Base-by-base conservation (phyloP, 2,888 invertebrate species). In the Norana najaformis region DNA sequence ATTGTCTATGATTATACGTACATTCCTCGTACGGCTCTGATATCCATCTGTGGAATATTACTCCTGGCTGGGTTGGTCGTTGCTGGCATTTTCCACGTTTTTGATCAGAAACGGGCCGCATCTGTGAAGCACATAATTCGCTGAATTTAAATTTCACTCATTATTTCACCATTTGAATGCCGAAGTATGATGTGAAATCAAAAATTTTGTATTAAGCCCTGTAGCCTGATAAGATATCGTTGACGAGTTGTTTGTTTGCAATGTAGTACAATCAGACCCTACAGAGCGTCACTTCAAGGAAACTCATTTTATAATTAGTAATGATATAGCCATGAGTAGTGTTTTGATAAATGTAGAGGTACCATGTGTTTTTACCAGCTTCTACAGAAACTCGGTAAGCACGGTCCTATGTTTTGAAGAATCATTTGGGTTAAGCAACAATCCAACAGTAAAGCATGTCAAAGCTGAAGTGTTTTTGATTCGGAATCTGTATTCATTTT, bases 31-130 rank as follows among this genome's bases (percentile, higher is more conserved):
- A 91, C 89, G 16, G 90, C 90, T 13, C 85, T 92, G n/a, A 88
- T 92, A 23, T 91, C 91, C 4, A n/a, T 91, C 23, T 88, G 53
- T 47, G 92, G 92, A 39, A 47, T 92, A 38, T 82, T 92, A 38
- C 39, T 92, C 30, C 16, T 89, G 20, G 89, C 90, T 20, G 92
- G 92, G 83, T 89, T 91, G 13, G 47, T 90, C 14, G 38, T 91
- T 6, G 30, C 89, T 6, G 89, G 83, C 20, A 16, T 91, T 16
- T 39, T 53, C n/a, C 91, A 92, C 69, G 38, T 90, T n/a, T 92
- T 91, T 89, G 92, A 92, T 35, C 90, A 88, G 41, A 91, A 90
- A 89, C 85, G 69, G 38, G 90, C 91, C 16, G 37, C 13, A 16
- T 82, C 90, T 30, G 30, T 91, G 35, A 91, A 91, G 47, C 69